A percentile compares a stretch with the other conserved stretches of the same genome.
These are phyloP conservation scores for Cynopterus brachyotis DNA, from an alignment of 2,113 vertebrate genomes.

Conservation along the genomic window DNA sequence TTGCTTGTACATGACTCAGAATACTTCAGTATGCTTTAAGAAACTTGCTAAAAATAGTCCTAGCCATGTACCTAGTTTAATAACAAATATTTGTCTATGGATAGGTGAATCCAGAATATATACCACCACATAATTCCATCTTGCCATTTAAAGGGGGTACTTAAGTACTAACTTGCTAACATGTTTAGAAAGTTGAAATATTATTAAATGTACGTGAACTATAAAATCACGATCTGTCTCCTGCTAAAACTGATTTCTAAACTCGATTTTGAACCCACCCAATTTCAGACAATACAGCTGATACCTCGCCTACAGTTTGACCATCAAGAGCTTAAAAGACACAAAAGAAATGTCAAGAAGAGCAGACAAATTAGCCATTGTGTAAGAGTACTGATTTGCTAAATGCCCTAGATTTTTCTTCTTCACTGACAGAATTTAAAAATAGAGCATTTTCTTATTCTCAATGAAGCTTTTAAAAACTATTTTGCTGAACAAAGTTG, in stretches of 20 bases:
- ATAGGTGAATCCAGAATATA: neutral
- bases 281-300: conserved; percentile 47
- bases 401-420: conserved; percentile 27
- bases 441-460: conserved; percentile 50
- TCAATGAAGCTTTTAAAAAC: conserved; percentile 14
- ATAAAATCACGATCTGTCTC: conserved; percentile 6
- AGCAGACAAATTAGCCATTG: conserved; percentile 46
- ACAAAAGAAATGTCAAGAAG: conserved; percentile 52
- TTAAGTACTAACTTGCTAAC: conserved; percentile 37
- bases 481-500: conserved; percentile 20
- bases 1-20: neutral
- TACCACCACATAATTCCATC: neutral
- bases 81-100: neutral
- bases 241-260: neutral
- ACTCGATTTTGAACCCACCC: conserved; percentile 56
- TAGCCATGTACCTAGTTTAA: conserved; percentile 13
- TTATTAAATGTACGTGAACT: conserved; percentile 61
- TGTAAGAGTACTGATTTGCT: conserved; percentile 36
- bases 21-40: neutral
- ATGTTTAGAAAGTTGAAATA: conserved; percentile 61
- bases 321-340: neutral
- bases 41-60: conserved; percentile 39
- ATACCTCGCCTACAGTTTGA: conserved; percentile 8
- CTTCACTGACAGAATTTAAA: conserved; percentile 29
- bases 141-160: conserved; percentile 63